phyloP scores from a whole-genome alignment of 1,140 invertebrate genomes.

The Drosophila sproati region DNA sequence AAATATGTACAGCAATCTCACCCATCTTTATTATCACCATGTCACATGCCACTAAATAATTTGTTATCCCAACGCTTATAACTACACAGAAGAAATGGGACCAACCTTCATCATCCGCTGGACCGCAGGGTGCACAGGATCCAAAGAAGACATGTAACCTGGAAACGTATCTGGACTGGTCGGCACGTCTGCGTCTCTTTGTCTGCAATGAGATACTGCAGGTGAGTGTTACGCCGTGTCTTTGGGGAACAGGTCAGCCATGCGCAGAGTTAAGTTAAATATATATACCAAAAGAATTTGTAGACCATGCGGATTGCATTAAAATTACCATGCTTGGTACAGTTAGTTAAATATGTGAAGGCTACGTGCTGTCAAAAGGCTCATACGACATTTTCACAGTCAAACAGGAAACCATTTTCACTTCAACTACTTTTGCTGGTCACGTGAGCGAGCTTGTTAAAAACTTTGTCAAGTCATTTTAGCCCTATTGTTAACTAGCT shows the following conservation, averaged over 20 bases:
- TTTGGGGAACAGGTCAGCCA: conserved; percentile 1
- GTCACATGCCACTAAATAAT: conserved; percentile 1
- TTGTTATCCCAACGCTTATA: background rate
- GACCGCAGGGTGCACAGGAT: conserved; percentile 73
- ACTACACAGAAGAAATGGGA: conserved; percentile 73
- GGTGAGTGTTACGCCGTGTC: conserved; percentile 59
- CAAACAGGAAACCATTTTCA: conserved; percentile 1
- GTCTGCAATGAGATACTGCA: conserved; percentile 84
- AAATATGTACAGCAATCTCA: no score
- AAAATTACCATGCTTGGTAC: conserved; percentile 56
- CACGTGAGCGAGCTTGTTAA: conserved; percentile 53
- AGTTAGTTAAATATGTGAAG: conserved; percentile 47
- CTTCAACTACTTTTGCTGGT: conserved; percentile 16
- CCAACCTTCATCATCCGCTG: conserved; percentile 70
- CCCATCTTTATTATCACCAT: background rate
- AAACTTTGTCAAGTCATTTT: conserved; percentile 46
- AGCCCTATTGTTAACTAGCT: conserved; percentile 48
- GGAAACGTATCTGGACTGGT: conserved; percentile 83
- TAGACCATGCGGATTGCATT: conserved; percentile 67
- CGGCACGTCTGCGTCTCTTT: conserved; percentile 81
- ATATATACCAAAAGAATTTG: conserved; percentile 43
- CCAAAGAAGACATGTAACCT: conserved; percentile 84
- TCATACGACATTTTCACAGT: conserved; percentile 12
- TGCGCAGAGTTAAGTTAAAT: conserved; percentile 40
- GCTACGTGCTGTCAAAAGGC: conserved; percentile 5